A percentile compares a stretch with the other conserved stretches of the same genome.
phyloP scores from a whole-genome alignment of 2,797 vertebrate genomes.

The Pygocentrus nattereri region DNA sequence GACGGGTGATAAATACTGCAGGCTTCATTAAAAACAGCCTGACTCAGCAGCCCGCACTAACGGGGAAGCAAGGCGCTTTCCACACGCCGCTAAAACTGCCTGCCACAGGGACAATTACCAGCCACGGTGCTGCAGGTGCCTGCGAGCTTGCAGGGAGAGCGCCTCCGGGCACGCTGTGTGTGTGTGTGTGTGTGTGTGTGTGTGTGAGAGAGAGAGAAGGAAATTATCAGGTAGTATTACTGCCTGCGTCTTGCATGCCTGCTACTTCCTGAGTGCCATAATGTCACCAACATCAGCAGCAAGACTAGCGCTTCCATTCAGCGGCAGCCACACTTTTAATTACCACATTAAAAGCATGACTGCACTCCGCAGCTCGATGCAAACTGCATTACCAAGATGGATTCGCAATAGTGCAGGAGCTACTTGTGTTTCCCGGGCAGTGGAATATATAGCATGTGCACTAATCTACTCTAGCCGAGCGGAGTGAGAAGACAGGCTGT shows the following conservation, averaged over 20 bases:
- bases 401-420: slow-evolving; percentile 43
- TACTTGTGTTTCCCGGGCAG: slow-evolving; percentile 21
- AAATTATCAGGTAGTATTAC: slow-evolving; percentile 55
- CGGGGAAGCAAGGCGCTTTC: slow-evolving; percentile 41
- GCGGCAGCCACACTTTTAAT: slow-evolving; percentile 58
- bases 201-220: slow-evolving; percentile 20
- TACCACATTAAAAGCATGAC: slow-evolving; percentile 60
- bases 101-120: slow-evolving; percentile 72
- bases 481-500: slow-evolving; percentile 14
- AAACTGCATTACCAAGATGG: slow-evolving; percentile 52
- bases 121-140: slow-evolving; percentile 67
- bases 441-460: slow-evolving; percentile 36
- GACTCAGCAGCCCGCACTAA: slow-evolving; percentile 74
- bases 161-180: slow-evolving; percentile 62
- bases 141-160: slow-evolving; percentile 64
- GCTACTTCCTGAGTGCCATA: slow-evolving; percentile 51
- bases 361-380: slow-evolving; percentile 54
- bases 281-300: slow-evolving; percentile 54
- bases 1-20: slow-evolving; percentile 63
- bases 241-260: slow-evolving; percentile 51
- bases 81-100: slow-evolving; percentile 52
- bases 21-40: slow-evolving; percentile 82
- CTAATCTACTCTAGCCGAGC: slow-evolving; percentile 28
- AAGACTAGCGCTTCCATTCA: slow-evolving; percentile 47
- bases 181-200: slow-evolving; percentile 52